These are phyloP conservation scores for Acrocyrtus sp. DNA, from an alignment of 2,888 invertebrate species.

Conservation along the genomic window DNA sequence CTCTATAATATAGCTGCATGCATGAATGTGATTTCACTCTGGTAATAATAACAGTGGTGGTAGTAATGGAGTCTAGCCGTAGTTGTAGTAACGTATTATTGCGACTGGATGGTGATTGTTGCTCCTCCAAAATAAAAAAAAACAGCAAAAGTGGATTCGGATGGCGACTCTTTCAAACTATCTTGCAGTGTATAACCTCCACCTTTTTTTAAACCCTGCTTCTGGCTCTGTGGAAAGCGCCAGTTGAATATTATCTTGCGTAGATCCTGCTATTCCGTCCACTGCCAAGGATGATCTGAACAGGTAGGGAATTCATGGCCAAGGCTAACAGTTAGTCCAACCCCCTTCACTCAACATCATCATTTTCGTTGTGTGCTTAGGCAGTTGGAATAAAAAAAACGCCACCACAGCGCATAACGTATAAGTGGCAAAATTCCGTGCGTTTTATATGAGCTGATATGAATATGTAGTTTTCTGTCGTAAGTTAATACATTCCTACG, in stretches of 20 bases:
- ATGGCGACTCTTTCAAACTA: slow-evolving; percentile 2
- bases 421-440: neutral
- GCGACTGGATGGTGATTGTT: neutral
- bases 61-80: neutral
- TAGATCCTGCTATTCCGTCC: slow-evolving; percentile 58
- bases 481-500: no score
- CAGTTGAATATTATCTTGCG: slow-evolving; percentile 28
- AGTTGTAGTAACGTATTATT: neutral
- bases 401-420: neutral
- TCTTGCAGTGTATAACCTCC: no score
- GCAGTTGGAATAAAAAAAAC: slow-evolving; percentile 46
- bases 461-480: no score
- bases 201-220: slow-evolving; percentile 6
- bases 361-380: slow-evolving; percentile 36
- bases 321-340: slow-evolving; percentile 64
- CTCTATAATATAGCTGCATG: neutral
- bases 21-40: slow-evolving; percentile 13
- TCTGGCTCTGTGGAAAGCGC: slow-evolving; percentile 3
- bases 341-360: slow-evolving; percentile 52
- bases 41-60: neutral
- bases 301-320: slow-evolving; percentile 64
- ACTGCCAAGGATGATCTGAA: slow-evolving; percentile 64
- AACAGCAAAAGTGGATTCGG: no score
- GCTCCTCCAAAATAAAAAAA: no score
- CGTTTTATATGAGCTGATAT: neutral